A percentile compares a stretch with the other conserved stretches of the same genome.
Conservation (phyloP, 2,113 vertebrate species). For the Odocoileus virginianus region DNA sequence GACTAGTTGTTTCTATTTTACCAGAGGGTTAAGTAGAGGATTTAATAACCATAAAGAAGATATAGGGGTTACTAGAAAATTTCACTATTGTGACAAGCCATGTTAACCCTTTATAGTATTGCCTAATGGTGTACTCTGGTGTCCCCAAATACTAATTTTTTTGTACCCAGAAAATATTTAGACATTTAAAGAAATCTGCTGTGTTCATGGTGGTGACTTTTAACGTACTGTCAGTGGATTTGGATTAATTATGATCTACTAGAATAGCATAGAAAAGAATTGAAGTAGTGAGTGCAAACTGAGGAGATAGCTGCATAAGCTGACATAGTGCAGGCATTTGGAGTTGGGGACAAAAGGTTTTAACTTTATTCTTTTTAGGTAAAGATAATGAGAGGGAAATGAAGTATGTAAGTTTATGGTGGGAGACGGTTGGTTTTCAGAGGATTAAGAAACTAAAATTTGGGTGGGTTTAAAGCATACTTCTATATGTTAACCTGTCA, state of each 20-base stretch:
- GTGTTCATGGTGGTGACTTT: background rate
- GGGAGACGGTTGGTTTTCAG: background rate
- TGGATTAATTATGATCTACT: background rate
- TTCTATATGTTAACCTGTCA: background rate
- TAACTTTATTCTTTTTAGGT: background rate
- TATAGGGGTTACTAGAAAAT: background rate
- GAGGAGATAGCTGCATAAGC: background rate
- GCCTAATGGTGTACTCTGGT: background rate
- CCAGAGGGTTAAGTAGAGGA: background rate
- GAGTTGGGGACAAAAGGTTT: background rate
- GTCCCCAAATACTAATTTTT: background rate
- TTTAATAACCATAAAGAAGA: background rate
- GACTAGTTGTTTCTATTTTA: background rate
- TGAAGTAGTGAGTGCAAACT: background rate
- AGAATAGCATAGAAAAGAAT: background rate
- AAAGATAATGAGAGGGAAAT: background rate
- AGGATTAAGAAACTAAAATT: constrained; percentile 10
- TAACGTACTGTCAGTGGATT: background rate
- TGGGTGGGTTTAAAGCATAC: background rate
- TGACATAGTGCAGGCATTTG: background rate
- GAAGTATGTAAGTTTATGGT: background rate
- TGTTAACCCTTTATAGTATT: background rate
- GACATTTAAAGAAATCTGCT: background rate
- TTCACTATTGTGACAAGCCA: background rate
- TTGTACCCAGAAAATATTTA: background rate